phyloP scores from a whole-genome alignment of 2,797 vertebrate genomes.

The Vipera ursinii region DNA sequence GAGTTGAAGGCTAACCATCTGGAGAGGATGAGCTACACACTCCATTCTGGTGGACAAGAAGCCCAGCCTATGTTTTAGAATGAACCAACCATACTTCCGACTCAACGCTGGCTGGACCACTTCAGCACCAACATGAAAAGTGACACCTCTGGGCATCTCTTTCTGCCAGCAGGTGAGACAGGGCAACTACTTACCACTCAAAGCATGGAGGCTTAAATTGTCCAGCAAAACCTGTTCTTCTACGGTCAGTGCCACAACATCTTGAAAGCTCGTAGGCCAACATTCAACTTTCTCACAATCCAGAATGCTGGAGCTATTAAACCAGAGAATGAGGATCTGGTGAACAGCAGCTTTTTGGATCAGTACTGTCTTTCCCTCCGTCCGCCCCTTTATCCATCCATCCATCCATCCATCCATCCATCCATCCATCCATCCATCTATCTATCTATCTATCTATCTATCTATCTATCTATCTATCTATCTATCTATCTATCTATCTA shows the following conservation, averaged over 20 bases:
- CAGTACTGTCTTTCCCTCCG: not conserved
- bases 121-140: not conserved
- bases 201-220: slow-evolving; percentile 76
- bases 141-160: not conserved
- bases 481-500: too few relatives aligned
- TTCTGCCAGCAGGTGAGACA: slow-evolving; percentile 44
- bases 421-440: not conserved
- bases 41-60: not conserved
- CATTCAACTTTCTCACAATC: slow-evolving; percentile 64
- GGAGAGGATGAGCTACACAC: not conserved
- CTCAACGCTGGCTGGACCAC: not conserved
- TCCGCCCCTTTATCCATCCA: not conserved
- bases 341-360: not conserved
- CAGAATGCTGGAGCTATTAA: slow-evolving; percentile 47
- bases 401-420: too few relatives aligned
- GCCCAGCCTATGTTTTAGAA: not conserved
- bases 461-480: too few relatives aligned
- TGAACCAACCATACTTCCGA: not conserved
- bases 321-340: rapidly evolving
- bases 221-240: slow-evolving; percentile 72
- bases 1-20: not conserved
- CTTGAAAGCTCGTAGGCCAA: slow-evolving; percentile 60
- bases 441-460: too few relatives aligned
- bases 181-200: slow-evolving; percentile 58
- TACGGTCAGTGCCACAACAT: slow-evolving; percentile 45